Evolutionary conservation across 2,888 invertebrate species (phyloP).

Genomic region (Lasioglossum oenotherae): DNA sequence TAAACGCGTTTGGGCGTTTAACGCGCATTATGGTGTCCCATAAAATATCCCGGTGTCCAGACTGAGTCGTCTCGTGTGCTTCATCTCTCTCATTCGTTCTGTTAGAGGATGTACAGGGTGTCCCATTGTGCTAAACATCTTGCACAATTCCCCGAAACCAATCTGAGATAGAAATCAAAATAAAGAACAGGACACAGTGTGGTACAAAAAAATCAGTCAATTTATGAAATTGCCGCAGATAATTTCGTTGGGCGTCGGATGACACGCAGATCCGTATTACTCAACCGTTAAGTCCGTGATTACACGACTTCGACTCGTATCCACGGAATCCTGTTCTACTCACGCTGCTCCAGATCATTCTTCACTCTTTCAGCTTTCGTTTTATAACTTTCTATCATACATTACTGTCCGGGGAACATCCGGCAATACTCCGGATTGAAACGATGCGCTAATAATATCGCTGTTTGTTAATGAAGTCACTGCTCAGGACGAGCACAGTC

Average conservation of each 20-base stretch:
- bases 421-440: not conserved
- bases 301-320: constrained; percentile 6
- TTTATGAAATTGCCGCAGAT: not conserved
- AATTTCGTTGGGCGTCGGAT: not conserved
- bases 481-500: not conserved
- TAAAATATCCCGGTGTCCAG: constrained; percentile 57
- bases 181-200: too few species aligned
- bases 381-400: constrained; percentile 15
- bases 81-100: constrained; percentile 22
- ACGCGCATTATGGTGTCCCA: constrained; percentile 54
- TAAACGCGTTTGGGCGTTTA: constrained; percentile 65
- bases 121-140: not conserved
- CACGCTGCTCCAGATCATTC: constrained; percentile 29
- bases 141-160: not conserved
- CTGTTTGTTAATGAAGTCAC: not conserved
- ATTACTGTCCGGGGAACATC: not conserved
- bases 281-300: not conserved
- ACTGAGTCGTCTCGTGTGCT: constrained; percentile 40
- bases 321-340: constrained; percentile 12
- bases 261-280: not conserved
- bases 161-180: not conserved
- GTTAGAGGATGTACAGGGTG: constrained; percentile 1
- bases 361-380: constrained; percentile 21
- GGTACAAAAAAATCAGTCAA: not conserved
- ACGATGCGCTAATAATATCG: not conserved